Evolutionary conservation across 2,888 invertebrate genomes (phyloP).

Genomic region (Trissoscelio sp.): DNA sequence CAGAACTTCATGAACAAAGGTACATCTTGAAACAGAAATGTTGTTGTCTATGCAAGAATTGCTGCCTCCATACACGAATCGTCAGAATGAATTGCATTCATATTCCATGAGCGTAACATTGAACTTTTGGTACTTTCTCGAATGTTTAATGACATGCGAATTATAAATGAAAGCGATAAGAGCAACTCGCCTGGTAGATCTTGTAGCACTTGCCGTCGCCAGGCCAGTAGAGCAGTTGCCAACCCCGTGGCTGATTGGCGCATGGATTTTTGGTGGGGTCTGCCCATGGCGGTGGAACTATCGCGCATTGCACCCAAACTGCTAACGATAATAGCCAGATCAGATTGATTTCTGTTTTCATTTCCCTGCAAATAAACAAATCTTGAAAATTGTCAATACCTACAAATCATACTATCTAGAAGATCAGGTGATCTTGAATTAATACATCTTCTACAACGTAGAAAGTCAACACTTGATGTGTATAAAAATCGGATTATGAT

Average conservation of each 20-base stretch:
- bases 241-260: constrained; percentile 90
- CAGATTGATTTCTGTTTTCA: constrained; percentile 70
- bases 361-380: constrained; percentile 72
- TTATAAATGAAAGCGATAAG: constrained; percentile 34
- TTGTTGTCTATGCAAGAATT: constrained; percentile 6
- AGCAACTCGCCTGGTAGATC: constrained; percentile 88
- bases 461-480: constrained; percentile 15
- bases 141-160: constrained; percentile 27
- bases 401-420: neutral
- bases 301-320: constrained; percentile 85
- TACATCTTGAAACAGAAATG: too few relatives aligned
- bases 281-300: constrained; percentile 94
- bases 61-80: constrained; percentile 10
- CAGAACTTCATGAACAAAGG: too few relatives aligned
- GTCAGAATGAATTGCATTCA: constrained; percentile 16
- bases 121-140: constrained; percentile 53
- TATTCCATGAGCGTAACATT: constrained; percentile 39
- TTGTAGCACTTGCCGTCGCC: constrained; percentile 93
- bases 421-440: constrained; percentile 6
- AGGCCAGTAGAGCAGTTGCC: constrained; percentile 94
- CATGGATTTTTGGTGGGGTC: constrained; percentile 92
- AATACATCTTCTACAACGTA: constrained; percentile 18
- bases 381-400: neutral
- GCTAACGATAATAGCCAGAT: constrained; percentile 74
- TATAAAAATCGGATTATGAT: constrained; percentile 40